These are phyloP conservation scores for Trilocha varians DNA, from an alignment of 2,888 invertebrate genomes.

Conservation along the genomic window DNA sequence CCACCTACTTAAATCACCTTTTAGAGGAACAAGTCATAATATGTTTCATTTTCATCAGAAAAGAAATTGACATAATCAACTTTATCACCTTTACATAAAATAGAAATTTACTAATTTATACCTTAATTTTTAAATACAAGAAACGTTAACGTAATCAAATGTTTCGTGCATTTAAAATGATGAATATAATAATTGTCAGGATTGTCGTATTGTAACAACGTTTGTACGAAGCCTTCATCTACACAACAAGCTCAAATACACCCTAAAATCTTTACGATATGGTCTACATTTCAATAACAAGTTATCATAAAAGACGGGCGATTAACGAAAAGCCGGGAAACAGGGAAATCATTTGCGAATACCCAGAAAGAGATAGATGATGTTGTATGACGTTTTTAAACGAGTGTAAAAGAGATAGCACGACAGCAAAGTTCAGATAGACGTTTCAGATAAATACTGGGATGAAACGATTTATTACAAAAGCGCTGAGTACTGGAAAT, in stretches of 20 bases:
- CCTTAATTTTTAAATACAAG: too few species aligned
- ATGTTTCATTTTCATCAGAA: too few species aligned
- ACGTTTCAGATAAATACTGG: conserved; percentile 49
- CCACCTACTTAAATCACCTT: too few species aligned
- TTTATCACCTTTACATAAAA: too few species aligned
- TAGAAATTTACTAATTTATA: too few species aligned
- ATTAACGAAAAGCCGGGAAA: conserved; percentile 63
- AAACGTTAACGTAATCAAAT: too few species aligned
- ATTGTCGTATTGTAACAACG: background rate
- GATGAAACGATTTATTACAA: conserved; percentile 73
- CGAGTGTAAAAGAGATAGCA: conserved; percentile 41
- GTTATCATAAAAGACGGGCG: conserved; percentile 16
- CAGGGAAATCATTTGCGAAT: conserved; percentile 69
- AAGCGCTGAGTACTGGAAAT: conserved; percentile 71
- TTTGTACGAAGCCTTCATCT: background rate
- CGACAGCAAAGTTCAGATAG: conserved; percentile 42
- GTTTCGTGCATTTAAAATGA: background rate
- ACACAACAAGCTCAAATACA: background rate
- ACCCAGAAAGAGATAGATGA: conserved; percentile 62
- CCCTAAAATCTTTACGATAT: background rate
- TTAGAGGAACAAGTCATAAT: too few species aligned
- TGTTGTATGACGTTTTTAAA: conserved; percentile 60
- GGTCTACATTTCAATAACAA: background rate
- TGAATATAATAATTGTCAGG: background rate
- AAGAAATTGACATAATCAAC: too few species aligned